Percentiles rank a stretch among this genome's conserved stretches.
These are phyloP conservation scores for Trichopria drosophilae DNA, from an alignment of 2,888 invertebrate genomes.

Conservation along the genomic window DNA sequence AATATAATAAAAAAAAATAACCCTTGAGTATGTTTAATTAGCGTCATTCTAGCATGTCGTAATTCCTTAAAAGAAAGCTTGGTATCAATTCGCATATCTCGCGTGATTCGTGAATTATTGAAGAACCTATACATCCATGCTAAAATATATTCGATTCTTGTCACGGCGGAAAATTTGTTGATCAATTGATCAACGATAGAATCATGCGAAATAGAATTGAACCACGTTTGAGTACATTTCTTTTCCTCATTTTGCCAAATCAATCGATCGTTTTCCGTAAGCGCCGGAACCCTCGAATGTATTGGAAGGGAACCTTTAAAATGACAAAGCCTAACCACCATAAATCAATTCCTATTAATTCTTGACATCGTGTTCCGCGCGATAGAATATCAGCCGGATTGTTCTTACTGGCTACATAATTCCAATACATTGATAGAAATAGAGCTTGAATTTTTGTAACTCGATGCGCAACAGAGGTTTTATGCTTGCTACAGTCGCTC, in stretches of 20 bases:
- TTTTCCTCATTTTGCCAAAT: no score
- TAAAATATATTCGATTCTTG: constrained; percentile 10
- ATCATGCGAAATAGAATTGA: background rate
- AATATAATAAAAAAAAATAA: no score
- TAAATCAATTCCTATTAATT: constrained; percentile 24
- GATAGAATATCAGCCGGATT: no score
- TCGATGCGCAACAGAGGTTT: no score
- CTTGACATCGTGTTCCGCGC: no score
- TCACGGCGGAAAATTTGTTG: constrained; percentile 7
- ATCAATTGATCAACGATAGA: background rate
- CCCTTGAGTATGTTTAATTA: constrained; percentile 3
- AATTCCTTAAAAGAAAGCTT: background rate
- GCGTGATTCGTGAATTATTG: constrained; percentile 2
- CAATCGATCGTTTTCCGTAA: no score
- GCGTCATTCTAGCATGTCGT: background rate
- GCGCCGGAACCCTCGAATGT: no score
- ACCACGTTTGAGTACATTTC: background rate
- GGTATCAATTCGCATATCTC: background rate
- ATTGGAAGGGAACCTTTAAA: no score
- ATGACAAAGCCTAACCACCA: constrained; percentile 36
- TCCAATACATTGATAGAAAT: no score
- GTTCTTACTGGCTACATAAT: no score
- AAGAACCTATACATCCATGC: constrained; percentile 24
- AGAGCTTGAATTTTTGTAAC: no score
- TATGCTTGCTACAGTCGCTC: no score